Conservation (phyloP, 2,797 vertebrate species). For the Vultur gryphus region DNA sequence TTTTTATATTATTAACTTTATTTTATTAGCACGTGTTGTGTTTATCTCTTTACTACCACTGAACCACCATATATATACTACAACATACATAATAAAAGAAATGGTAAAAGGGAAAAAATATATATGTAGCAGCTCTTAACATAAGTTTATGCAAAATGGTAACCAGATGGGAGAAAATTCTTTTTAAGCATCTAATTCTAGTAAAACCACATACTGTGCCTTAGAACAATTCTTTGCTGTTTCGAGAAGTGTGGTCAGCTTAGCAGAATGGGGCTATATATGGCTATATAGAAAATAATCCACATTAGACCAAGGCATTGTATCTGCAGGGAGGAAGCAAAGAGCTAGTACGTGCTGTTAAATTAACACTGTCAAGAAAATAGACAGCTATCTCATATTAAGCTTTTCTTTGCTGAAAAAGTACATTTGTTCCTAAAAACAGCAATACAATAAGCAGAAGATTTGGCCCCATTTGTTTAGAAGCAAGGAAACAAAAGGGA, state of each 20-base stretch:
- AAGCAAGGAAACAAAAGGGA: not conserved
- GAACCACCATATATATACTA: not conserved
- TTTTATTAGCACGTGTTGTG: not conserved
- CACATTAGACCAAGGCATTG: not conserved
- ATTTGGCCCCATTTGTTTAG: not conserved
- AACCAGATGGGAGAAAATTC: not conserved
- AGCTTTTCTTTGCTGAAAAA: not conserved
- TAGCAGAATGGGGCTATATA: not conserved
- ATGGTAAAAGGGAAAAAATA: not conserved
- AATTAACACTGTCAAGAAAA: not conserved
- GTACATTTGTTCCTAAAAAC: not conserved
- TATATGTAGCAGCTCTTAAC: not conserved
- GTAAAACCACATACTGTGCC: not conserved
- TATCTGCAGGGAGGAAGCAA: not conserved
- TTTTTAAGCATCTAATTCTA: not conserved
- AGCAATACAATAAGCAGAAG: not conserved
- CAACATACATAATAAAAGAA: not conserved
- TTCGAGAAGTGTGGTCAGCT: not conserved
- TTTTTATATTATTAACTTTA: not conserved
- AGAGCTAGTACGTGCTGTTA: not conserved
- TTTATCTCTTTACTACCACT: not conserved
- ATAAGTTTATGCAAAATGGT: not conserved
- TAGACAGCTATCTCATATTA: not conserved
- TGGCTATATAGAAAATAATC: not conserved
- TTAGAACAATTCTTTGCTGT: not conserved